Evolutionary conservation across 1,140 invertebrate genomes (phyloP), one percentile per base, ranked within the genome.

Genomic region (Cylas formicarius): DNA sequence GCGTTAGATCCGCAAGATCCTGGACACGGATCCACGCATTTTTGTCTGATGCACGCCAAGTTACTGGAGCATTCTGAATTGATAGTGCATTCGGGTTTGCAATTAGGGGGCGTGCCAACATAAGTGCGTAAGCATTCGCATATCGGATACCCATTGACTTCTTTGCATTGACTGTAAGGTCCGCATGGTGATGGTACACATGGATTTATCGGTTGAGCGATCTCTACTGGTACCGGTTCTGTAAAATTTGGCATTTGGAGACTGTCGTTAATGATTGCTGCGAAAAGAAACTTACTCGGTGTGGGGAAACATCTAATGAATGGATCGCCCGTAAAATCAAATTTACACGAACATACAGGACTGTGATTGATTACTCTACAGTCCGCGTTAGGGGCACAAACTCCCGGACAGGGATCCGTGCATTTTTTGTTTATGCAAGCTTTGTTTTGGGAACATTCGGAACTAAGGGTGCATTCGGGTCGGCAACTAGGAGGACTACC

Each of bases 361-460:
- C 75, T 74, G 57, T 82, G 79, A 53, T 78, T 81, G 20, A 78
- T 70, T 7, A 82, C 78, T 21, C 71, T 67, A 56, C 82, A 85
- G 56, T 78, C 66, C 10, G 81, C 77, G 61, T 76, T 76, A 7
- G 67, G 55, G 8, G 76, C 80, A 60, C 81, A 83, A 20, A 73
- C 70, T 17, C 72, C 76, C 19, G 64, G 64, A 52, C 75, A 90
- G 7, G 86, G 85, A 64, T 90, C 78, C 48, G 71, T 68, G 64
- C 87, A 90, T 68, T 85, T 85, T 48, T 81, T 78, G 58, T 76
- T 78, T 16, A 81, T 77, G 60, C 87, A 91, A 34, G 84, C 78
- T 57, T 78, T 70, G 38, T 77, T 74, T 14, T 78, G 74, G 3
- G 77, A 60, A 67, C 87, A 90, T 55, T 91, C 84, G 7, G 80